Conservation (phyloP, 2,113 vertebrate genomes). For the Tauraco erythrolophus region DNA sequence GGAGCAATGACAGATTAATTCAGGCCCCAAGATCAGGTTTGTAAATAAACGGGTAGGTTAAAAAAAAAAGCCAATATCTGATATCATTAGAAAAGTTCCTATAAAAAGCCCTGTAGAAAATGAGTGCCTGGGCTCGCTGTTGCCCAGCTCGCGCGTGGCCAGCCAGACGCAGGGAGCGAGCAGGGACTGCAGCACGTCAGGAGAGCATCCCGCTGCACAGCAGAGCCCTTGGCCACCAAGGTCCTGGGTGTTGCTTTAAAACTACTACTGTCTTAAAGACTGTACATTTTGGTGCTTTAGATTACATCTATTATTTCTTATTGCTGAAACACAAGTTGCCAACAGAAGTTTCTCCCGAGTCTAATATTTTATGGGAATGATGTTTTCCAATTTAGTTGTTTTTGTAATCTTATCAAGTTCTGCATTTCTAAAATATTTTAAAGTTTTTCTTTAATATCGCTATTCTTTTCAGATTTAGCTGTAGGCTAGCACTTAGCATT, state of each 20-base stretch:
- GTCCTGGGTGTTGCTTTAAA: background rate
- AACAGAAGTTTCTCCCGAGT: background rate
- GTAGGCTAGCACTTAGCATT: background rate
- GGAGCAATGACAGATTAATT: background rate
- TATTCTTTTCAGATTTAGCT: background rate
- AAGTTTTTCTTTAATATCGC: background rate
- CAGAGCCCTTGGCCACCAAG: background rate
- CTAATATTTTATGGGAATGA: background rate
- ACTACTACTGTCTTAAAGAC: background rate
- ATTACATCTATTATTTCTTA: background rate
- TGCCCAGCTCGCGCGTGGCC: background rate
- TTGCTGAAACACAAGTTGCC: background rate
- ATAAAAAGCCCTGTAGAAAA: background rate
- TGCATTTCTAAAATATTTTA: background rate
- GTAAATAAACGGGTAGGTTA: background rate
- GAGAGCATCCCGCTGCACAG: background rate
- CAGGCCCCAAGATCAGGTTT: background rate
- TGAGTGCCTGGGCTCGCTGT: fast-evolving
- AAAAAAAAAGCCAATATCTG: background rate
- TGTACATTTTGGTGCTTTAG: background rate
- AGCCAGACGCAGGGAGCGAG: background rate
- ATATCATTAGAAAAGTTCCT: background rate
- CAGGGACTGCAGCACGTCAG: background rate
- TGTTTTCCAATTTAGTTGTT: background rate
- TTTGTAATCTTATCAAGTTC: background rate